These are phyloP conservation scores for Tolypeutes matacus DNA, from an alignment of 2,797 vertebrate species.

Conservation along the genomic window DNA sequence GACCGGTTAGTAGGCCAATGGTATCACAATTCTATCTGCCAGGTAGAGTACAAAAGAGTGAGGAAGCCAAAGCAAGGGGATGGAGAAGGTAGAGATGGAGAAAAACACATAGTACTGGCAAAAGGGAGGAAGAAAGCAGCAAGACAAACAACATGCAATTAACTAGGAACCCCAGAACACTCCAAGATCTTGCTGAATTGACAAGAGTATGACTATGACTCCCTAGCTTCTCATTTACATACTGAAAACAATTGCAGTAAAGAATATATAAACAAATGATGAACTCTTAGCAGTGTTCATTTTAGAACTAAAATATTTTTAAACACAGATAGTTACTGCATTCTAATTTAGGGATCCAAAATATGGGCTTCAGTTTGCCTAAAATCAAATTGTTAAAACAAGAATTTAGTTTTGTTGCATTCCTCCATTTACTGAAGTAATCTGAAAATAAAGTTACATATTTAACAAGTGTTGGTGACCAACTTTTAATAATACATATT, in stretches of 20 bases:
- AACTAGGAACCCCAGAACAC: constrained; percentile 5
- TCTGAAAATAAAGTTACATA: constrained; percentile 77
- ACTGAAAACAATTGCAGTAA: constrained; percentile 44
- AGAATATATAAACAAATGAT: not conserved
- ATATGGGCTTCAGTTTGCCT: constrained; percentile 20
- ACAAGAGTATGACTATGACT: constrained; percentile 1
- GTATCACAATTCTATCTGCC: not conserved
- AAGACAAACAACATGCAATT: not conserved
- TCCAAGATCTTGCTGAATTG: constrained; percentile 17
- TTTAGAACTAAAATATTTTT: not conserved
- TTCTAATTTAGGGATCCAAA: constrained; percentile 55
- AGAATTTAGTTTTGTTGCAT: constrained; percentile 59
- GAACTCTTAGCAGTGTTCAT: constrained; percentile 44
- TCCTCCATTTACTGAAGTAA: constrained; percentile 64
- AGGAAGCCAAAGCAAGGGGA: not conserved
- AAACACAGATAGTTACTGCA: constrained; percentile 5
- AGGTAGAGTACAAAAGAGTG: not conserved
- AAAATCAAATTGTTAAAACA: constrained; percentile 66
- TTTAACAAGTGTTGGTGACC: constrained; percentile 85
- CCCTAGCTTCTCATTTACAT: not conserved
- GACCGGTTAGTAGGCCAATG: constrained; percentile 21
- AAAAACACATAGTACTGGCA: not conserved
- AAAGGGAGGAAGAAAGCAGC: constrained; percentile 20
- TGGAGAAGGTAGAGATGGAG: not conserved
- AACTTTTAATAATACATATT: constrained; percentile 90